Percentiles rank a stretch among this genome's conserved stretches.
Conservation (phyloP, 2,888 invertebrate species). For the Ischnura elegans region DNA sequence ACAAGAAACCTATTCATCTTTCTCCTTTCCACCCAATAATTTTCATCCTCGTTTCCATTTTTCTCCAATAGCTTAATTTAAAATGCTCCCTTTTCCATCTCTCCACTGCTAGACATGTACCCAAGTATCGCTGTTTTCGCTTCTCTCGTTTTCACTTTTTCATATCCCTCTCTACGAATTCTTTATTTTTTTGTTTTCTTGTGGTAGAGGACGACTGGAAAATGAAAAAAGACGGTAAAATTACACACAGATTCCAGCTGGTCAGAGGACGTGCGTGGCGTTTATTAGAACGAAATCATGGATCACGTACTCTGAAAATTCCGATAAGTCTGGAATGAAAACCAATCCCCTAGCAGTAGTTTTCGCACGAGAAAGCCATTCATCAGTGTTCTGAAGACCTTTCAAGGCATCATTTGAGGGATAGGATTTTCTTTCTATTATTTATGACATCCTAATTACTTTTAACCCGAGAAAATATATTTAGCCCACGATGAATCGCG, state of each 20-base stretch:
- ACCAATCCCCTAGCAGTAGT: background rate
- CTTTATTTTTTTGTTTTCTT: too few species aligned
- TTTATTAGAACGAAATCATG: background rate
- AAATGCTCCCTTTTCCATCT: background rate
- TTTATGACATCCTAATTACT: too few species aligned
- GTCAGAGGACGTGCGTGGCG: background rate
- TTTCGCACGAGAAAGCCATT: background rate
- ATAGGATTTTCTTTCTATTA: too few species aligned
- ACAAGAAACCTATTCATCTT: constrained; percentile 24
- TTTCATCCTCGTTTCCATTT: background rate
- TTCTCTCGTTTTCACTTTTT: background rate
- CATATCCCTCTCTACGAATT: background rate
- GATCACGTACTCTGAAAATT: background rate
- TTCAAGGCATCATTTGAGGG: too few species aligned
- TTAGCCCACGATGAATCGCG: too few species aligned
- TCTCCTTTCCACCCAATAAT: constrained; percentile 15
- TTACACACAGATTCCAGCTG: background rate
- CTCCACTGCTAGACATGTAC: background rate
- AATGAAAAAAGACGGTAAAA: background rate
- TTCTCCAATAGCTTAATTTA: constrained; percentile 17
- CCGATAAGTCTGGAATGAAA: background rate
- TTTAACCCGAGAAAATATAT: too few species aligned
- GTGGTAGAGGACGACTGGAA: too few species aligned
- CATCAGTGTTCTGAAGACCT: background rate
- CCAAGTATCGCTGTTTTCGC: background rate